A percentile compares a stretch with the other conserved stretches of the same genome.
Conservation (phyloP, 2,113 vertebrate species). For the Hydrolagus affinis region DNA sequence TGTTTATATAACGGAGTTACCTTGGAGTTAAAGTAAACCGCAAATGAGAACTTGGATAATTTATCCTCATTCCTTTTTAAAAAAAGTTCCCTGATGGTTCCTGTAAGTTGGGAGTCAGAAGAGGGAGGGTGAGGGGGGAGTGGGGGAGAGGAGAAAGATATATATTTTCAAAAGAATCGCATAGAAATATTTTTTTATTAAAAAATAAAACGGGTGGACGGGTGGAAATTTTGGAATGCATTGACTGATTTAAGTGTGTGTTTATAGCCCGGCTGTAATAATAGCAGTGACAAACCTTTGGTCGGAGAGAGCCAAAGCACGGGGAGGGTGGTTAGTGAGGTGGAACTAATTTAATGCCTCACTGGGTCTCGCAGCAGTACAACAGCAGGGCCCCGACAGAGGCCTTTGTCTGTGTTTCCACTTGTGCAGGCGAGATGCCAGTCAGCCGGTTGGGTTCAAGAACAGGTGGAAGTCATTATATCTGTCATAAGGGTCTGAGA, state of each 20-base stretch:
- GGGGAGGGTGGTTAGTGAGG: conserved; percentile 54
- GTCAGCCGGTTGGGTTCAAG: conserved; percentile 69
- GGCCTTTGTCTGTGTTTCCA: conserved; percentile 83
- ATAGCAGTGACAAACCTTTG: conserved; percentile 25
- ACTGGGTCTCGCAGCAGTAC: conserved; percentile 77
- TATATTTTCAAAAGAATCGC: neutral
- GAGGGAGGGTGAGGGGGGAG: no score
- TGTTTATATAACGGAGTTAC: neutral
- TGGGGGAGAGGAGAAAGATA: neutral
- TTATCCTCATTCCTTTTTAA: neutral
- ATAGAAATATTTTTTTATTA: neutral
- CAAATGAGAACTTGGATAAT: neutral
- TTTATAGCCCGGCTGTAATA: conserved; percentile 27
- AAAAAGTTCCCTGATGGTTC: neutral
- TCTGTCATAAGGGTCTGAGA: conserved; percentile 98
- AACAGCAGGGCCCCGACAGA: conserved; percentile 79
- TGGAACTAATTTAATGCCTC: conserved; percentile 97
- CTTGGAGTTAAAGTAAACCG: neutral
- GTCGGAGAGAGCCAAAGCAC: conserved; percentile 38
- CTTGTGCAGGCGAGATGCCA: conserved; percentile 74
- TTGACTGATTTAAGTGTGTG: conserved; percentile 28
- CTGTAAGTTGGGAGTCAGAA: neutral
- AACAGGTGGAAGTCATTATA: conserved; percentile 95
- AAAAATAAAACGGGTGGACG: no score
- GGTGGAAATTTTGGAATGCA: conserved; percentile 23